Evolutionary conservation across 1,140 invertebrate genomes (phyloP), one percentile per base, ranked within the genome.

Genomic region (Anoplolepis gracilipes): DNA sequence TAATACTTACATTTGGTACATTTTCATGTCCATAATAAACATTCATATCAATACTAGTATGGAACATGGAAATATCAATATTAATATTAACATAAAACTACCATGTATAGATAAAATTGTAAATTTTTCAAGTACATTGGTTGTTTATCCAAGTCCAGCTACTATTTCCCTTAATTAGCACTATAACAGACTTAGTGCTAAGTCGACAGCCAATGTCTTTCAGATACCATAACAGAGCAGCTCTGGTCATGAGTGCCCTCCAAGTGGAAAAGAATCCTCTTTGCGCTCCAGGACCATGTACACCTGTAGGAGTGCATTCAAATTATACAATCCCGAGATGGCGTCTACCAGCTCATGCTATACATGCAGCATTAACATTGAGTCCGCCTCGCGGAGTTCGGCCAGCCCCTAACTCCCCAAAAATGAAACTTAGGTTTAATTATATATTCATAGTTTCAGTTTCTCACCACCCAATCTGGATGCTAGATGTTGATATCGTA

Each of bases 211-310:
- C 85, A 86, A 94, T 94, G 82, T 94, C 91, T 94, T 94, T 92
- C 92, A 98, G 98, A 95, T 98, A 98, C 95, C 98, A 99, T 95
- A 98, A 98, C 94, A 96, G 98, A 85, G 98, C 98, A 95, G 98
- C 98, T 86, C 97, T 99, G 90, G 98, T 99, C 46, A 97, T 99
- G 94, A 98, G 98, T 94, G 98, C 98, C 39, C 96, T 99, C 69
- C 98, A 99, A 96, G 98, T 98, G 75, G 98, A 98, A 94, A 98
- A 98, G 94, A 97, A 98, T 96, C 98, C 98, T 82, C 97, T 98
- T 84, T 97, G 97, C 62, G 98, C 97, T 69, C 98, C 98, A 36
- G 98, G 98, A 69, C 98, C 98, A 13, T 97, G 95, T 87, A 95
- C 94, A 86, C 94, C 94, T 33, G 90, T 95, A 28, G 94, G 94